Evolutionary conservation across 2,113 vertebrate genomes (phyloP).

Genomic region (Pungitius pungitius): DNA sequence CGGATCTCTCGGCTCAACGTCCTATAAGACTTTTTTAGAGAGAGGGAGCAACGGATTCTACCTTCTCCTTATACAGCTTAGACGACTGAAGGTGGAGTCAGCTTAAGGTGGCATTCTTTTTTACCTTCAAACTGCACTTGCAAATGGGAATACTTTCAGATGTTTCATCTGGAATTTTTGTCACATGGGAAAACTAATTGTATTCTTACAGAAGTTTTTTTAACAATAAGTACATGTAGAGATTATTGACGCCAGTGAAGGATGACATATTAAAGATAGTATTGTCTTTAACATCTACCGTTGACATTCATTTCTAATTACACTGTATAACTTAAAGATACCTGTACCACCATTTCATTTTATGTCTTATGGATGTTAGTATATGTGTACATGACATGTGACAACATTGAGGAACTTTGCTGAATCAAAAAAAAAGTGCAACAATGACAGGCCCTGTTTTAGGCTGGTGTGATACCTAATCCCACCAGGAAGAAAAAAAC

Average conservation of each 20-base stretch:
- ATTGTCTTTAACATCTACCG: not conserved
- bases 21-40: constrained; percentile 59
- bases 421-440: constrained; percentile 62
- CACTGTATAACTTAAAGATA: not conserved
- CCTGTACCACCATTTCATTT: not conserved
- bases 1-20: constrained; percentile 68
- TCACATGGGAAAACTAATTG: not conserved
- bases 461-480: constrained; percentile 44
- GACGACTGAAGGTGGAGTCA: constrained; percentile 84
- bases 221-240: not conserved
- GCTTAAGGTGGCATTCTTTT: constrained; percentile 68
- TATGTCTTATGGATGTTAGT: constrained; percentile 1
- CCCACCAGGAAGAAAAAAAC: constrained; percentile 19
- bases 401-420: constrained; percentile 55
- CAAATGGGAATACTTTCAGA: not conserved
- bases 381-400: constrained; percentile 9
- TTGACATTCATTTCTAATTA: not conserved
- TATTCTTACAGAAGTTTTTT: not conserved
- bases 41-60: constrained; percentile 74
- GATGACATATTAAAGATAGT: accelerated
- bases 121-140: constrained; percentile 53
- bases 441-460: constrained; percentile 74
- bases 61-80: constrained; percentile 80
- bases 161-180: not conserved
- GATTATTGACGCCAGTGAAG: not conserved